phyloP scores from a whole-genome alignment of 2,888 invertebrate species.

The Cryptocephalus primarius region DNA sequence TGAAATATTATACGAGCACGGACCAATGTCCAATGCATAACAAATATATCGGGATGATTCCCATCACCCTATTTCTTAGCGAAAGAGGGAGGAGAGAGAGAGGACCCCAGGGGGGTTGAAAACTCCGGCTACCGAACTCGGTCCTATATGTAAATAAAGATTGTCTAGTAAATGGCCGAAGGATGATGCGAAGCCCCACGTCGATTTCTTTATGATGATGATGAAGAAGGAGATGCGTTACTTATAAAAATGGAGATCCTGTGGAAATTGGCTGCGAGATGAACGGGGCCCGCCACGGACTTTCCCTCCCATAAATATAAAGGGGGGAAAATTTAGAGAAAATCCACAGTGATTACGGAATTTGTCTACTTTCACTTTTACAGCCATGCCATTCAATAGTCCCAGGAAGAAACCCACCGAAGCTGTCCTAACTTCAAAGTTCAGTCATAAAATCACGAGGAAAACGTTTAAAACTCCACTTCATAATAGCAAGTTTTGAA shows the following conservation, averaged over 20 bases:
- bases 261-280: not conserved
- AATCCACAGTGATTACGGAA: too few species aligned
- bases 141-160: conserved; percentile 28
- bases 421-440: too few species aligned
- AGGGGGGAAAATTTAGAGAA: too few species aligned
- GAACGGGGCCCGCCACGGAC: too few species aligned
- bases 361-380: too few species aligned
- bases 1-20: conserved; percentile 35
- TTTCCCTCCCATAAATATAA: too few species aligned
- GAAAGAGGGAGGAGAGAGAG: conserved; percentile 20
- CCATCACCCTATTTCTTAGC: conserved; percentile 31
- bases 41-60: conserved; percentile 35
- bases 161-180: conserved; percentile 21
- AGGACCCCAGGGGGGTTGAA: conserved; percentile 24
- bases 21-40: conserved; percentile 38
- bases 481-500: too few species aligned
- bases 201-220: conserved; percentile 27
- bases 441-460: too few species aligned
- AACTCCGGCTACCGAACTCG: conserved; percentile 16
- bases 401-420: too few species aligned
- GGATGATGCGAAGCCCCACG: conserved; percentile 8
- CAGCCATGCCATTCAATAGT: too few species aligned
- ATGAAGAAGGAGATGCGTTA: conserved; percentile 23
- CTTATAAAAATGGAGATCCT: conserved; percentile 18
- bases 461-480: too few species aligned